Conservation (phyloP, 35 echinoderm and acorn worm genomes). For the Stichopus chloronotus region DNA sequence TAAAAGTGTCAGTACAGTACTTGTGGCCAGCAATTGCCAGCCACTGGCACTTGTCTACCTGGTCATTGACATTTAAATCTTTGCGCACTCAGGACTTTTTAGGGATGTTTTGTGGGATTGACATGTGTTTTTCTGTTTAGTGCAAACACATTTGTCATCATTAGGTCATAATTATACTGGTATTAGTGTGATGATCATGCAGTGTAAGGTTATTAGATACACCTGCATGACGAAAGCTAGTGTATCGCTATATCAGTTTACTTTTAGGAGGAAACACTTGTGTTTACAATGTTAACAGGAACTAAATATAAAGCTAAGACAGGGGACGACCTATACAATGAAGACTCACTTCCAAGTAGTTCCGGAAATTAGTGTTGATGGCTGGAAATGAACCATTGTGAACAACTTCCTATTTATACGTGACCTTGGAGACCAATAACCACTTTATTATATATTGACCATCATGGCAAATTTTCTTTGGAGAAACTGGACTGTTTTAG, state of each 20-base stretch:
- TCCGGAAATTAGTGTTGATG: background rate
- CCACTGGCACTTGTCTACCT: too few relatives aligned
- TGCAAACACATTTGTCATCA: too few relatives aligned
- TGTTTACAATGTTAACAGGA: background rate
- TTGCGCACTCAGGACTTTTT: too few relatives aligned
- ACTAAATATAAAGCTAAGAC: background rate
- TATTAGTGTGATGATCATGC: too few relatives aligned
- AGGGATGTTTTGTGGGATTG: too few relatives aligned
- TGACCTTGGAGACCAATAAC: background rate
- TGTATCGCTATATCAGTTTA: background rate
- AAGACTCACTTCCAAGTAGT: background rate
- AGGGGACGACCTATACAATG: background rate
- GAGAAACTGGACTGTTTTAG: background rate
- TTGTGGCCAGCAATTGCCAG: too few relatives aligned
- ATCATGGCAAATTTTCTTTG: background rate
- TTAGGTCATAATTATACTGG: too few relatives aligned
- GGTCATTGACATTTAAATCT: too few relatives aligned
- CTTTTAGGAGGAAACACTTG: background rate
- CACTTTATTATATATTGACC: background rate
- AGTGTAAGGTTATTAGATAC: too few relatives aligned
- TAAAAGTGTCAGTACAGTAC: too few relatives aligned
- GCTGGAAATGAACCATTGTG: constrained; percentile 7
- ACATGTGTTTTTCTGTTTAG: too few relatives aligned
- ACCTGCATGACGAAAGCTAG: too few relatives aligned
- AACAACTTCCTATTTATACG: constrained; percentile 21